These are phyloP conservation scores for Pelochelys cantorii DNA, from an alignment of 2,797 vertebrate genomes.

Conservation along the genomic window DNA sequence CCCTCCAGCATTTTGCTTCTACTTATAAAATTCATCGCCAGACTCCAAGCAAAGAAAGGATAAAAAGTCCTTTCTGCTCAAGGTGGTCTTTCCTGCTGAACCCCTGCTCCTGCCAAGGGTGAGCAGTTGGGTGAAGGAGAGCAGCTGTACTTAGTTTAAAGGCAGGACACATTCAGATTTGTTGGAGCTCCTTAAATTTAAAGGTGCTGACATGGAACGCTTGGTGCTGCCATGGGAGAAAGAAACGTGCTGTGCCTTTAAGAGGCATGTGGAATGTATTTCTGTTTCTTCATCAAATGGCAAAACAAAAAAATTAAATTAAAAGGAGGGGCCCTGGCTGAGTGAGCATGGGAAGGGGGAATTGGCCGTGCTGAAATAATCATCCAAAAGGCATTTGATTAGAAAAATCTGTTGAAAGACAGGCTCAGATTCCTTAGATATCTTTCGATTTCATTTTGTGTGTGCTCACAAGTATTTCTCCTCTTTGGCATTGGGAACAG, in stretches of 20 bases:
- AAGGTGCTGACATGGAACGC: conserved; percentile 29
- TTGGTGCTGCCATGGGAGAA: background rate
- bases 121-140: conserved; percentile 74
- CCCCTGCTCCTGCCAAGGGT: conserved; percentile 57
- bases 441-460: conserved; percentile 69
- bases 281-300: conserved; percentile 35
- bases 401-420: conserved; percentile 72
- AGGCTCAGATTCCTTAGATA: conserved; percentile 74
- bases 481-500: conserved; percentile 69
- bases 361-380: conserved; percentile 60
- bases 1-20: conserved; percentile 67
- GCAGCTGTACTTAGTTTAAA: conserved; percentile 79
- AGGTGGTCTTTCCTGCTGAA: conserved; percentile 77
- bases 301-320: conserved; percentile 57
- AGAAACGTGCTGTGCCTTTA: conserved; percentile 38
- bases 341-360: conserved; percentile 24
- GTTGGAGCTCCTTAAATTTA: conserved; percentile 35
- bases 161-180: conserved; percentile 60
- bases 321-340: conserved; percentile 43
- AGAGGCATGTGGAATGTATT: conserved; percentile 21
- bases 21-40: conserved; percentile 50
- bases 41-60: conserved; percentile 62
- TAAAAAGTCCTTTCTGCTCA: conserved; percentile 72
- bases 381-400: conserved; percentile 56
- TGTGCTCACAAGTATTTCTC: conserved; percentile 73